phyloP scores from a whole-genome alignment of 2,888 invertebrate species.

The Shargacucullia verbasci region DNA sequence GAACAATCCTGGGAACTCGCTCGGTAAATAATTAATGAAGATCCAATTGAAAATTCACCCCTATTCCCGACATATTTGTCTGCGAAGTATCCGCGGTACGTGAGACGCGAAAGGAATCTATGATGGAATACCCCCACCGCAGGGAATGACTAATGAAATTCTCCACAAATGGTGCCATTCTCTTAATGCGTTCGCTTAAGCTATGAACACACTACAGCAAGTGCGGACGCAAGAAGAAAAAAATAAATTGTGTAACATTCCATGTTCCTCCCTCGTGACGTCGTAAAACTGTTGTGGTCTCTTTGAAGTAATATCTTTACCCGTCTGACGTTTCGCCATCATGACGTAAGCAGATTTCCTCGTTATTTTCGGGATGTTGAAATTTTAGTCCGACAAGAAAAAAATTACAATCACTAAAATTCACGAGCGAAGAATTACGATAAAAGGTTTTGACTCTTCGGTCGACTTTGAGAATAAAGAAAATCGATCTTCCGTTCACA shows the following conservation, averaged over 20 bases:
- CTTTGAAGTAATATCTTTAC: conserved; percentile 52
- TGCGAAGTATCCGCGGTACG: conserved; percentile 66
- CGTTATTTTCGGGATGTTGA: conserved; percentile 45
- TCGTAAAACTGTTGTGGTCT: conserved; percentile 48
- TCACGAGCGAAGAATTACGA: conserved; percentile 41
- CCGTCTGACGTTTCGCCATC: conserved; percentile 46
- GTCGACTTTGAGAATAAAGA: conserved; percentile 48
- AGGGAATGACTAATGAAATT: conserved; percentile 78
- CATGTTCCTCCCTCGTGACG: conserved; percentile 31
- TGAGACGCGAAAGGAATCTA: conserved; percentile 70
- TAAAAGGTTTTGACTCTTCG: conserved; percentile 42
- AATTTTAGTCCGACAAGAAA: conserved; percentile 41
- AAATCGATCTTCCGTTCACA: conserved; percentile 49
- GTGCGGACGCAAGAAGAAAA: conserved; percentile 40
- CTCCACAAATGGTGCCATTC: conserved; percentile 72
- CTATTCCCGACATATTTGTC: conserved; percentile 68
- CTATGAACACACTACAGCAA: conserved; percentile 59
- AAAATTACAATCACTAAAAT: conserved; percentile 45
- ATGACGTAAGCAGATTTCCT: conserved; percentile 59
- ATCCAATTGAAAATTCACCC: conserved; percentile 70
- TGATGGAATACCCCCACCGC: conserved; percentile 69
- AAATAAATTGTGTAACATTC: conserved; percentile 61
- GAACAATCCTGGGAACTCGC: conserved; percentile 57
- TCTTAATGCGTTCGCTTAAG: conserved; percentile 70
- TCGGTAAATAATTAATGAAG: conserved; percentile 67